Base-by-base conservation (phyloP, 2,113 vertebrate genomes). In the Osmerus eperlanus region DNA sequence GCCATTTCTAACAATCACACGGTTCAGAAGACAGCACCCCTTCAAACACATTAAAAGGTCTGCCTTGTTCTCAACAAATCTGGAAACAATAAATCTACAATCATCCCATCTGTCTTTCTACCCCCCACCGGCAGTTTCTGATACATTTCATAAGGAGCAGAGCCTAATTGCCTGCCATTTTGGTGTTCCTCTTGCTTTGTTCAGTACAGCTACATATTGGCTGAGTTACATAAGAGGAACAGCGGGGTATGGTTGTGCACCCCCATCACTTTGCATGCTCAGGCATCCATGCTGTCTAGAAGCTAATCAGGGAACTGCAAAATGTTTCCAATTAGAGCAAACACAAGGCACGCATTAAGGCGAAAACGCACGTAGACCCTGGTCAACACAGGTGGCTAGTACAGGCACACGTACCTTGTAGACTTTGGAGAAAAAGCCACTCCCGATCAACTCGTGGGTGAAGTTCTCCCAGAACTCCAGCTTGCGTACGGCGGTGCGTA, bases 401-500 rank as follows among this genome's bases (percentile, higher is more conserved):
- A 55, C 14, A 21, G 25, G 15, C 47, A 5, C 0, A 15, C 9
- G 77, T 86, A 95, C 95, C 92, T 95, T 96, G 81, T 94, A 96
- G 58, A 96, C 95, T 79, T 92, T 94, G 78, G 94, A 95, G 89
- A 95, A 95, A 88, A 96, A 96, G 58, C 95, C 94, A 0, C 91
- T 94, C 28, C 94, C 95, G 1, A 94, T 93, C 11, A 95, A 87
- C 76, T 96, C 94, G 0, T 92, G 74, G 0, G 75, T 91, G 80
- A 96, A 95, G 85, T 91, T 95, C 76, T 95, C 95, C 95, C 95
- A 96, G 86, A 95, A 95, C 59, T 96, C 95, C 75, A 96, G 92
- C 81, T 92, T 95, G 58, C 93, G 88, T 72, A 96, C 94, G 0
- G 94, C 92, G 0, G 92, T 94, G 71, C 94, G 93, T 2, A 96